Evolutionary conservation across 2,113 vertebrate genomes (phyloP), one percentile per base, ranked within the genome.

Genomic region (Chascanopsetta lugubris): DNA sequence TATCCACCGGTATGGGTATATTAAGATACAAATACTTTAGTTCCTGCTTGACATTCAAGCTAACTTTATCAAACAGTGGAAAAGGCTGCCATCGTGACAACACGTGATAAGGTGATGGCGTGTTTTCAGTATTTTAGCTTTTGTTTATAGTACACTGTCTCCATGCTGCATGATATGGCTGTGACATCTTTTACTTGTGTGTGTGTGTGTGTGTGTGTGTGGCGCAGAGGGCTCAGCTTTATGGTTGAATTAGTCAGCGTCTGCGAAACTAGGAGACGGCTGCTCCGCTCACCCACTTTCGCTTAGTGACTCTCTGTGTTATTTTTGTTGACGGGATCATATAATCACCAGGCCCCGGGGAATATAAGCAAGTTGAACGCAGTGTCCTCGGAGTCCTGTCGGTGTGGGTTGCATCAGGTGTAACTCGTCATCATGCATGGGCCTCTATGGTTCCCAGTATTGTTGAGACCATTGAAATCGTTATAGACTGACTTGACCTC

Each of bases 311-410:
- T 75, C n/a, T n/a, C n/a, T 0, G 25, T 72, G 66, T 80, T 73
- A 11, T 70, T 68, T 82, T 49, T 80, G 64, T 70, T 79, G 59
- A 25, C 53, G 59, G 22, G 43, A 49, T 82, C 79, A 63, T 61
- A 30, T 76, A 66, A 80, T 80, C 72, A 27, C 42, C 32, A 46
- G 25, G 12, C 75, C 63, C 18, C 34, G 3, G 56, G 54, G 61
- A 82, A 69, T 66, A 59, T 70, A 63, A 79, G 49, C 50, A 67
- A 45, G 29, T 66, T 61, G 53, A 76, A 30, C 38, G 8, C 48
- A 15, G 54, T 75, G 75, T 75, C 75, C 73, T 79, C 21, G 26
- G 68, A 70, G 66, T 61, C 38, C 58, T 61, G 21, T 78, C 18
- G 12, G 56, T 2, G 21, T 61, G 30, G 63, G 69, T 58, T 64